Conservation (phyloP, 1,140 invertebrate species). For the Bombus difficillimus region DNA sequence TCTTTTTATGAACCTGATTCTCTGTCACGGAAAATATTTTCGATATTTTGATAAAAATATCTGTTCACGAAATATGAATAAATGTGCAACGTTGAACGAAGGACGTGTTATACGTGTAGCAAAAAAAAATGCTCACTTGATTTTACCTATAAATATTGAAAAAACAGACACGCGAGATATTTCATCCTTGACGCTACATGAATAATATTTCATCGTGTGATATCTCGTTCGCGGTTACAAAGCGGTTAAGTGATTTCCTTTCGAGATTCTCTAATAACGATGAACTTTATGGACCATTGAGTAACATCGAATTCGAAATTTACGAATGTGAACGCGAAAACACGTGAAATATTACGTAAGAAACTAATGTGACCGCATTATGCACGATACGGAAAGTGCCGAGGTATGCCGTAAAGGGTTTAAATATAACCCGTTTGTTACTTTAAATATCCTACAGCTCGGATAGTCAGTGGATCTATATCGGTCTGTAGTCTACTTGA, state of each 20-base stretch:
- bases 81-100: background rate
- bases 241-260: background rate
- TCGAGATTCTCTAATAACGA: background rate
- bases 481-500: conserved; percentile 35
- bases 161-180: background rate
- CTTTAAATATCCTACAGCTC: conserved; percentile 47
- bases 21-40: too few species aligned
- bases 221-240: background rate
- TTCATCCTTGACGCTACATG: background rate
- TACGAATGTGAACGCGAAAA: background rate
- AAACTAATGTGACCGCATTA: conserved; percentile 43
- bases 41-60: too few species aligned
- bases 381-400: conserved; percentile 26
- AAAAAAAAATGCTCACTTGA: background rate
- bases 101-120: background rate
- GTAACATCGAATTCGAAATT: background rate
- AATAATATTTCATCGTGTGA: background rate
- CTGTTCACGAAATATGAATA: background rate
- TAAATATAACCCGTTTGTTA: conserved; percentile 55
- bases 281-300: background rate
- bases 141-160: background rate
- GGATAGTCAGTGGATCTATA: conserved; percentile 45
- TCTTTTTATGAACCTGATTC: background rate
- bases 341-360: conserved; percentile 11
- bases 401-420: conserved; percentile 29